Evolutionary conservation across 2,888 invertebrate species (phyloP).

Genomic region (Actias luna): DNA sequence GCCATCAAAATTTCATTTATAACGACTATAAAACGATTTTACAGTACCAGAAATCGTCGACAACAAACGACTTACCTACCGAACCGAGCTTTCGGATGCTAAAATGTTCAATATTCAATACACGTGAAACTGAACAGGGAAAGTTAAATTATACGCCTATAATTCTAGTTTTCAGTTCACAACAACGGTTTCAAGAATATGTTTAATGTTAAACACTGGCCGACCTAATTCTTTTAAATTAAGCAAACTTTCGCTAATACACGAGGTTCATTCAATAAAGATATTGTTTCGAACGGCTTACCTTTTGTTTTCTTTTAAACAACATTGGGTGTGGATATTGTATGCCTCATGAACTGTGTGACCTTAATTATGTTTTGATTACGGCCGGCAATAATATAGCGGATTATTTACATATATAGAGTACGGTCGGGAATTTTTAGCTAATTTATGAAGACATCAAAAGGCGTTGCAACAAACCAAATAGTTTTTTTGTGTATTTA

Average conservation of each 20-base stretch:
- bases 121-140: slow-evolving; percentile 13
- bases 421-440: neutral
- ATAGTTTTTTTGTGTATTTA: neutral
- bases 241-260: slow-evolving; percentile 17
- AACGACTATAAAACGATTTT: neutral
- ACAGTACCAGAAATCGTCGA: neutral
- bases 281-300: neutral
- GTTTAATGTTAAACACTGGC: neutral
- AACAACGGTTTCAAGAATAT: neutral
- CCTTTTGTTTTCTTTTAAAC: slow-evolving; percentile 1
- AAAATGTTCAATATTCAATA: slow-evolving; percentile 12
- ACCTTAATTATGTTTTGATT: slow-evolving; percentile 2
- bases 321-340: neutral
- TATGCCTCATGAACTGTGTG: slow-evolving; percentile 4
- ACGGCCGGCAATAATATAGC: neutral
- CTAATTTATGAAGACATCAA: neutral
- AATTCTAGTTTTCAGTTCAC: slow-evolving; percentile 13
- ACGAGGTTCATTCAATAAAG: slow-evolving; percentile 5
- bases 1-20: neutral
- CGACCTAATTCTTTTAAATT: slow-evolving; percentile 17
- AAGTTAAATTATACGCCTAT: slow-evolving; percentile 16
- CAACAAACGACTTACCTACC: neutral
- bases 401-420: neutral
- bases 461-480: neutral
- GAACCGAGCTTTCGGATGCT: neutral